phyloP scores from a whole-genome alignment of 2,888 invertebrate genomes.

The Lordiphosa andalusiaca region DNA sequence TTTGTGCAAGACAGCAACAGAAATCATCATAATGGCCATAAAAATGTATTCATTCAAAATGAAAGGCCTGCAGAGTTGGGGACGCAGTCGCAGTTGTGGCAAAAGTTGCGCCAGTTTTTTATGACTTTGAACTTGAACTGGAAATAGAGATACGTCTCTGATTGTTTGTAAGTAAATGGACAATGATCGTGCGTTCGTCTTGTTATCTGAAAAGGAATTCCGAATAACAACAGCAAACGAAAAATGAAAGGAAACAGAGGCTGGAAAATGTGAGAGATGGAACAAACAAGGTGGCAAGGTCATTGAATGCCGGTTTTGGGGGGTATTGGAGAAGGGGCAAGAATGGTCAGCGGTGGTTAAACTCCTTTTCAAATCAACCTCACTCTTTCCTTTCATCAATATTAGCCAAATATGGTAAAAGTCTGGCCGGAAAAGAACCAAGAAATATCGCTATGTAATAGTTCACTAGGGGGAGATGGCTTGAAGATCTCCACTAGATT shows the following conservation, averaged over 20 bases:
- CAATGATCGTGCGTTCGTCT: not conserved
- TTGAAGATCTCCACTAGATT: too few relatives aligned
- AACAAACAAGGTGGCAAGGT: too few relatives aligned
- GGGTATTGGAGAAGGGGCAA: too few relatives aligned
- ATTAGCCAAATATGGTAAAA: too few relatives aligned
- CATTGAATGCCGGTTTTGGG: too few relatives aligned
- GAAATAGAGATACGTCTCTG: conserved; percentile 10
- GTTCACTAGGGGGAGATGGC: too few relatives aligned
- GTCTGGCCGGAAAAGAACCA: too few relatives aligned
- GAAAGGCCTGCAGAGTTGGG: conserved; percentile 52
- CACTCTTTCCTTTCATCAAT: too few relatives aligned
- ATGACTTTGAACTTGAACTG: conserved; percentile 72
- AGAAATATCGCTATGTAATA: too few relatives aligned
- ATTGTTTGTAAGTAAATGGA: not conserved
- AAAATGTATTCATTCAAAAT: conserved; percentile 64
- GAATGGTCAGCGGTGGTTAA: too few relatives aligned
- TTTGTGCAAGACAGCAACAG: conserved; percentile 23
- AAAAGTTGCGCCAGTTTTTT: conserved; percentile 60
- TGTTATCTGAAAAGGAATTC: conserved; percentile 53
- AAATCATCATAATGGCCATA: conserved; percentile 50
- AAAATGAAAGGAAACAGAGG: conserved; percentile 26
- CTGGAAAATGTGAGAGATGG: too few relatives aligned
- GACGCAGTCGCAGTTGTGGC: conserved; percentile 11
- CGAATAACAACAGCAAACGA: conserved; percentile 31
- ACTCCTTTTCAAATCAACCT: too few relatives aligned